Base-by-base conservation (phyloP, 2,797 vertebrate species). In the Acanthornis magna region DNA sequence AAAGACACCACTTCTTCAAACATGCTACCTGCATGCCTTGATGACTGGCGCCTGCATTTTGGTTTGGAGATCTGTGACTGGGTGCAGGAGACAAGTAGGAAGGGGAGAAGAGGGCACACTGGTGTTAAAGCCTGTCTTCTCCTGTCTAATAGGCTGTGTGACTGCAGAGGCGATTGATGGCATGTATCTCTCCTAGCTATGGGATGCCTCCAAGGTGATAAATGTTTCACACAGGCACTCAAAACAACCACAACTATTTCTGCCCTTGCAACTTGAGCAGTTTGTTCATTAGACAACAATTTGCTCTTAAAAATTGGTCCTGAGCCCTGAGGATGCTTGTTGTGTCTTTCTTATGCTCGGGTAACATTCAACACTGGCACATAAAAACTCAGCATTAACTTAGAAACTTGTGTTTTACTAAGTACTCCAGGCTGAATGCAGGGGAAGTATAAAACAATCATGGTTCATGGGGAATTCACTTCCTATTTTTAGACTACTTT, bases 11-110 rank as follows among this genome's bases (percentile, higher is more conserved):
- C 8, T 61, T 5, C 16, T 34, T 76, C 72, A 32, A 25, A 67
- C 2, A 2, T 15, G 38, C 38, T 82, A 20, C 13, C 25, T 0
- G 0, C 22, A 6, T n/a, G 27, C 38, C 34, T 66, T 53, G 11
- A 11, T 55, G 25, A 10, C 21, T 76, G 25, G 43, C 25, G 66
- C 14, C 53, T 55, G 15, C 20, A 13, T 76, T 81, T 81, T 34
- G 67, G 10, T 22, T 57, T 73, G 55, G 23, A 51, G 25, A 30
- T 36, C 32, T 75, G 50, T 40, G 26, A 11, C 19, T 32, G 36
- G 21, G 42, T 72, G 30, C 42, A 14, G 9, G 38, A 70, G 51
- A n/a, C 0, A 4, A 47, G 34, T 5, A 42, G 34, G 32, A 81
- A 61, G 18, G 32, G 23, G 22, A 79, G 42, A 60, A 77, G 20